Evolutionary conservation across 2,888 invertebrate genomes (phyloP).

Genomic region (Leptopilina myrica): DNA sequence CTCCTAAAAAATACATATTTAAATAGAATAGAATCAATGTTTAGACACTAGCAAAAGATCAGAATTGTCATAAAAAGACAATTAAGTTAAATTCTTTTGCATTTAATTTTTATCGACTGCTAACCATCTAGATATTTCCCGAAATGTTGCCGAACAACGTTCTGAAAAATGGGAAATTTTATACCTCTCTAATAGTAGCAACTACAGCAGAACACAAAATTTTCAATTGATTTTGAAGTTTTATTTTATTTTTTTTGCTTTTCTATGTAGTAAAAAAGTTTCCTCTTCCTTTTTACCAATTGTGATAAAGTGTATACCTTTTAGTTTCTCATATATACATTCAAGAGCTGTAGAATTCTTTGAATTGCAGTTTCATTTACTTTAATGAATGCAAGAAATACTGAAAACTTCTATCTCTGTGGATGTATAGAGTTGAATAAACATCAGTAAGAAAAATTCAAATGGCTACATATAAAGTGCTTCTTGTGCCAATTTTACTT

Average conservation of each 20-base stretch:
- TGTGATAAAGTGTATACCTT: slow-evolving; percentile 6
- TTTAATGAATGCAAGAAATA: neutral
- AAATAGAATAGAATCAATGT: too few relatives aligned
- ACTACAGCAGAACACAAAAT: neutral
- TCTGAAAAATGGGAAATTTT: too few relatives aligned
- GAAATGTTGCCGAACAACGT: too few relatives aligned
- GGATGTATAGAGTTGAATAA: neutral
- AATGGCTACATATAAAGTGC: neutral
- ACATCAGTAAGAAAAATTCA: slow-evolving; percentile 3
- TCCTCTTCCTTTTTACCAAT: neutral
- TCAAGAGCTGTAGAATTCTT: neutral
- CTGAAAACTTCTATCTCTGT: neutral
- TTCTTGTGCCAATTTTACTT: neutral
- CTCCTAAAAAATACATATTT: too few relatives aligned
- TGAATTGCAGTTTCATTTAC: neutral
- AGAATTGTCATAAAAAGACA: too few relatives aligned
- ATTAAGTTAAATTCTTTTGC: too few relatives aligned
- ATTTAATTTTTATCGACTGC: too few relatives aligned
- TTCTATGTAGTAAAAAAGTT: neutral
- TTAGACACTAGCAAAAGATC: too few relatives aligned
- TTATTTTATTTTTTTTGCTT: neutral
- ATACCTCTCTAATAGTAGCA: neutral
- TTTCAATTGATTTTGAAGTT: neutral
- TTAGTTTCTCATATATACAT: neutral
- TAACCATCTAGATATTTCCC: too few relatives aligned